Evolutionary conservation across 2,113 vertebrate genomes (phyloP).

Genomic region (Platichthys stellatus): DNA sequence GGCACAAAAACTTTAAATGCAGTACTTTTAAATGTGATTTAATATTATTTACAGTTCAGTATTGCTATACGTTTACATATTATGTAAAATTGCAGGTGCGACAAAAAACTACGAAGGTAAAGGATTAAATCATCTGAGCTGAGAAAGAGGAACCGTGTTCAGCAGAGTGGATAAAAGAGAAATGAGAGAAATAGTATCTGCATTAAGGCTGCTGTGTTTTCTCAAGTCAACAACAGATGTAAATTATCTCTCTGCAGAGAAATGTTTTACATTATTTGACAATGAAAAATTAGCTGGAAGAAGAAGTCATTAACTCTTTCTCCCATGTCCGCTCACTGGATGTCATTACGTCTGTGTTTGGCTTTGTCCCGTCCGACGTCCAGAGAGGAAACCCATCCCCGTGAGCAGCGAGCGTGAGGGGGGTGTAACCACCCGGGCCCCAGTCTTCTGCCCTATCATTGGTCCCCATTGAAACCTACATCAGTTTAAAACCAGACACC

Average conservation of each 20-base stretch:
- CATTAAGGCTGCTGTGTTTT: not conserved
- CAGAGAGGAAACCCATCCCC: conserved; percentile 75
- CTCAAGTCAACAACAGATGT: not conserved
- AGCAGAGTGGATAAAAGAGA: conserved; percentile 21
- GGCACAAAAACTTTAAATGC: not conserved
- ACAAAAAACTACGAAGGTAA: not conserved
- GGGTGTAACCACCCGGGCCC: conserved; percentile 67
- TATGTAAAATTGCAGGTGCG: conserved; percentile 12
- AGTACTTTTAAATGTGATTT: too few species aligned
- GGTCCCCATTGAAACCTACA: conserved; percentile 65
- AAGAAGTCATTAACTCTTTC: conserved; percentile 39
- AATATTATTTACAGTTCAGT: not conserved
- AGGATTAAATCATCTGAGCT: not conserved
- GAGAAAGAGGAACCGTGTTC: conserved; percentile 46
- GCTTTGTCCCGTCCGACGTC: conserved; percentile 38
- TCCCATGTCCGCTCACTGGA: conserved; percentile 35
- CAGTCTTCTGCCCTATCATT: conserved; percentile 75
- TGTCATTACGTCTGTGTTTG: conserved; percentile 58
- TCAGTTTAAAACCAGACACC: conserved; percentile 72
- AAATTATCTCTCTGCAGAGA: not conserved
- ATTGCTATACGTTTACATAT: not conserved
- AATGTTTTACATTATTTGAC: conserved; percentile 5
- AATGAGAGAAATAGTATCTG: conserved; percentile 1
- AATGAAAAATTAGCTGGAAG: conserved; percentile 52
- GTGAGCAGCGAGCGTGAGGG: conserved; percentile 48